A percentile compares a stretch with the other conserved stretches of the same genome.
phyloP scores from a whole-genome alignment of 2,113 vertebrate species.

The Periophthalmus modestus region DNA sequence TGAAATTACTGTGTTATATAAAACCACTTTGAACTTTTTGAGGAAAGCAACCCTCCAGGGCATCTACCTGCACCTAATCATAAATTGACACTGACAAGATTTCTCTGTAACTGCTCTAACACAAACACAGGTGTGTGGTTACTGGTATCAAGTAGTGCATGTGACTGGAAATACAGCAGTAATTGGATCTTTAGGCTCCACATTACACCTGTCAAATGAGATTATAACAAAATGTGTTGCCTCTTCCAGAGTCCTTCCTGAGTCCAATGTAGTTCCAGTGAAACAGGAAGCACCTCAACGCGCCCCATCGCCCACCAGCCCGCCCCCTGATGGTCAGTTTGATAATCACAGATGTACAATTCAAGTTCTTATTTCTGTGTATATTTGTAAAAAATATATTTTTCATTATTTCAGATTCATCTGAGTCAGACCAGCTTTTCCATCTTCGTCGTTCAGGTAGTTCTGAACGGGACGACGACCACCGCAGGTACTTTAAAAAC shows the following conservation, averaged over 20 bases:
- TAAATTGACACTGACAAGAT: slow-evolving; percentile 8
- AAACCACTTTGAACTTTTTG: neutral
- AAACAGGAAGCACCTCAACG: slow-evolving; percentile 48
- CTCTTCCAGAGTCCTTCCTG: slow-evolving; percentile 57
- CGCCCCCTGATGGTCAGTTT: slow-evolving; percentile 63
- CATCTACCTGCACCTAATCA: neutral
- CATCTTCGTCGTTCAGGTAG: slow-evolving; percentile 73
- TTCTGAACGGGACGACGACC: slow-evolving; percentile 54
- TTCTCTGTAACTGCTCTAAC: slow-evolving; percentile 17
- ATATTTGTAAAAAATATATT: neutral
- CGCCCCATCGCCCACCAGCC: slow-evolving; percentile 40
- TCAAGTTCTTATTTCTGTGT: neutral
- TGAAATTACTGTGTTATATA: neutral
- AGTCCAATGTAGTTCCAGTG: slow-evolving; percentile 22
- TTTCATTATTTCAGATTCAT: slow-evolving; percentile 64
- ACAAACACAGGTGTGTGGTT: slow-evolving; percentile 5
- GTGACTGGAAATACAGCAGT: slow-evolving; percentile 12
- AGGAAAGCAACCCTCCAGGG: neutral
- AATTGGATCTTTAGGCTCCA: neutral
- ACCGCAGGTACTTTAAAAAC: slow-evolving; percentile 53
- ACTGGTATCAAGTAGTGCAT: slow-evolving; percentile 12
- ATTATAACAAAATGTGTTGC: neutral
- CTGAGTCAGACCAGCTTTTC: slow-evolving; percentile 66
- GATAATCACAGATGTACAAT: neutral
- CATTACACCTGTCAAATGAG: neutral